Evolutionary conservation across 2,797 vertebrate species (phyloP).

Genomic region (Petrocephalus sullivani): DNA sequence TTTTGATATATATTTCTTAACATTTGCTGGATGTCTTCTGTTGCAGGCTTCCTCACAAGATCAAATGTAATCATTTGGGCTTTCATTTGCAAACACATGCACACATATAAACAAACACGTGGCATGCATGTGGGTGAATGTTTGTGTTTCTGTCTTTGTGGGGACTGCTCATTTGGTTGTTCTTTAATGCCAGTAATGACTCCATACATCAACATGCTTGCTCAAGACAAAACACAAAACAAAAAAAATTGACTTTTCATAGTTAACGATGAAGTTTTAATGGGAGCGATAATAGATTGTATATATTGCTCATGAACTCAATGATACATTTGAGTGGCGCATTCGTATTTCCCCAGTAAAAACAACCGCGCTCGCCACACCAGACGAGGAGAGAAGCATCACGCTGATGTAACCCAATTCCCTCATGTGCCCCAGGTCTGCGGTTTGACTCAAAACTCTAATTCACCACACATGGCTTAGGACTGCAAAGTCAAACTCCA

Average conservation of each 20-base stretch:
- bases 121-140: background rate
- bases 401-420: background rate
- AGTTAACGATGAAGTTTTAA: background rate
- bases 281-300: background rate
- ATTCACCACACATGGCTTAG: background rate
- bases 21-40: background rate
- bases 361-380: background rate
- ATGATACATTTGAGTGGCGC: background rate
- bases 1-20: background rate
- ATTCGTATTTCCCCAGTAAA: background rate
- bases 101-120: background rate
- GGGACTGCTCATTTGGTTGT: background rate
- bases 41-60: background rate
- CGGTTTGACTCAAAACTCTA: background rate
- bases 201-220: background rate
- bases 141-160: background rate
- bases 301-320: background rate
- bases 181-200: background rate
- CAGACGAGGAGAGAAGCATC: background rate
- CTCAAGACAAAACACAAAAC: background rate
- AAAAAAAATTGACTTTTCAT: background rate
- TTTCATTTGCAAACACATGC: background rate
- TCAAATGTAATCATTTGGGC: background rate
- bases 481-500: background rate
- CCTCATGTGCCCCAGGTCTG: background rate